Evolutionary conservation across 2,113 vertebrate genomes (phyloP), one percentile per base, ranked within the genome.

Genomic region (Sterna hirundo): DNA sequence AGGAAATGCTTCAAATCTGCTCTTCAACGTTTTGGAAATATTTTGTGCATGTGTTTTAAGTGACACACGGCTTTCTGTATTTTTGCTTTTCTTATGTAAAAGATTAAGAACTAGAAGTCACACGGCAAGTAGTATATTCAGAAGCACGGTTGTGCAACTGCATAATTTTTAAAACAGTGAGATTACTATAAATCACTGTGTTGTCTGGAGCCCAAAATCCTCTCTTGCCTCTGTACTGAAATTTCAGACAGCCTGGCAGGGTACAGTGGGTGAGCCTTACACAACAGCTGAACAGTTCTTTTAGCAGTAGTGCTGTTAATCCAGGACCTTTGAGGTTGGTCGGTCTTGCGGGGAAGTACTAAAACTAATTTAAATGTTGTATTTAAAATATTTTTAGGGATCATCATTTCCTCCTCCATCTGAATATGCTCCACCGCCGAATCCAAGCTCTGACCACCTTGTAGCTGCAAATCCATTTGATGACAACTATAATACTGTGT

Each of bases 391-490:
- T 90, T 97, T 98, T n/a, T 97, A 99, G 98, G 97, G 96, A 9
- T 87, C 97, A 18, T 96, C 97, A 64, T 98, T 98, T 96, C 96
- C 98, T 92, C 98, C 98, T 57, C 94, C 98, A 54, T 99, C 98
- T 60, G 98, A 99, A 97, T 99, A 99, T 95, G 99, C 98, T 78
- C 99, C 99, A 69, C 98, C 99, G 32, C 98, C 96, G 17, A 99
- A 98, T 96, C 98, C 98, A 75, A 99, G 98, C 94, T 97, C 98
- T 21, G 98, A 99, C 95, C 98, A 99, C 95, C 97, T 99, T 88
- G 97, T 99, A 97, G 99, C 99, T 72, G 98, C 98, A 86, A 99
- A 99, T 94, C 99, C 99, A 3, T 99, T 99, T 96, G 99, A 99
- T 91, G 99, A 99, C 97, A 98, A 98, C 96, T 99, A 98, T 94